Base-by-base conservation (phyloP, 2,888 invertebrate genomes). In the Meandrusa payeni region DNA sequence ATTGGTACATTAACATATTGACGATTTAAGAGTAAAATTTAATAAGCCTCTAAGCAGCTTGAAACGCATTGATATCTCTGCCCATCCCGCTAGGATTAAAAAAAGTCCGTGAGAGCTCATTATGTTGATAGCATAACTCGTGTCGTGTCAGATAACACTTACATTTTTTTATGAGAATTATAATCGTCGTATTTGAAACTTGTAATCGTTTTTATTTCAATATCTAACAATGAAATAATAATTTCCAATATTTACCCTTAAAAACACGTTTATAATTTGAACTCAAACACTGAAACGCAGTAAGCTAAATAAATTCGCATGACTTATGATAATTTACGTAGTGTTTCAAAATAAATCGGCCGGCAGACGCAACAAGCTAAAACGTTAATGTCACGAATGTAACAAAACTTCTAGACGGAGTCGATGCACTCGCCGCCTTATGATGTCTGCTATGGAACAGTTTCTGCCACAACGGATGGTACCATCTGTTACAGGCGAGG, bases 351-450 rank as follows among this genome's bases (percentile, higher is more conserved):
- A 78, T 79, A 80, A 76, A 71, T 73, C 69, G 69, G 71, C 61
- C 64, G 51, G 57, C 76, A 80, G 79, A 78, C 78, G 64, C 54
- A 61, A 64, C 62, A 66, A 62, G 62, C 66, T 64, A 76, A 75
- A 77, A 75, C 69, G 74, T 66, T 69, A 79, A 82, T 81, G 83
- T 81, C 81, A 77, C 42, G 55, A 55, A 49, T 70, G 59, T 67
- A 79, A 79, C 78, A 77, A 80, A 79, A 81, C 77, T 47, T 17
- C 32, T 31, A 45, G 43, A 32, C 50, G 54, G 61, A 65, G 79
- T 76, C 81, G 66, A 67, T 65, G 79, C 65, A 64, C 79, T 61
- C 59, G 52, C 42, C 46, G 52, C 54, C 55, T 48, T 47, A 51
- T 52, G 50, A 51, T 44, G 47, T 49, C 48, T 51, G 37, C 34